phyloP scores from a whole-genome alignment of 2,888 invertebrate species.

The Caprella mutica region DNA sequence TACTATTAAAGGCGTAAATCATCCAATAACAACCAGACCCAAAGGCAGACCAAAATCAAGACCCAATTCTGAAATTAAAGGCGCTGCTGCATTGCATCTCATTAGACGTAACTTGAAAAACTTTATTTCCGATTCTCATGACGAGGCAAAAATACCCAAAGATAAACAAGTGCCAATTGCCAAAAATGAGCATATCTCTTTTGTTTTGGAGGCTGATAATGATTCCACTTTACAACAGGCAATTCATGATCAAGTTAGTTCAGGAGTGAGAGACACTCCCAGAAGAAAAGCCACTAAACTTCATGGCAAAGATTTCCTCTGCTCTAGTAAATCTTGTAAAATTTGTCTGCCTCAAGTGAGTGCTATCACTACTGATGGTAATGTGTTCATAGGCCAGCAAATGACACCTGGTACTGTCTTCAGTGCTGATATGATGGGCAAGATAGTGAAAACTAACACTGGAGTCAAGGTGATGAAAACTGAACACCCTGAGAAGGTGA shows the following conservation, averaged over 20 bases:
- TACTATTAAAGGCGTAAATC: background rate
- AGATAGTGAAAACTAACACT: too few species aligned
- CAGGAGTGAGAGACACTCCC: conserved; percentile 11
- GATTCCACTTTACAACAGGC: background rate
- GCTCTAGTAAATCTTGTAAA: conserved; percentile 30
- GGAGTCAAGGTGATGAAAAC: conserved; percentile 11
- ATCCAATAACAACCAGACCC: background rate
- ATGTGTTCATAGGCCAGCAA: too few species aligned
- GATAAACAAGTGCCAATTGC: background rate
- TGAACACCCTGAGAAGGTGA: background rate
- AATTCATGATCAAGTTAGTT: background rate
- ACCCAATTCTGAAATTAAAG: conserved; percentile 17
- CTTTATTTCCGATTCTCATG: conserved; percentile 9
- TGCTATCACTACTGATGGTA: too few species aligned
- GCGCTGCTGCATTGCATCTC: conserved; percentile 25
- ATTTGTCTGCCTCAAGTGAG: conserved; percentile 12
- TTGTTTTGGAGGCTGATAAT: too few species aligned
- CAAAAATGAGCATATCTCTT: too few species aligned
- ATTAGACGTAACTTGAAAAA: conserved; percentile 30
- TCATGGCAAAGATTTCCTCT: conserved; percentile 32
- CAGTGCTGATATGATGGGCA: too few species aligned
- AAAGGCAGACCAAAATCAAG: conserved; percentile 9
- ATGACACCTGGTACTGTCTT: too few species aligned
- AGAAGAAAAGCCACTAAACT: conserved; percentile 18
- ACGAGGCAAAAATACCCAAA: background rate